Percentiles rank a stretch among this genome's conserved stretches.
phyloP scores from a whole-genome alignment of 2,113 vertebrate species.

The Oncorhynchus tshawytscha region DNA sequence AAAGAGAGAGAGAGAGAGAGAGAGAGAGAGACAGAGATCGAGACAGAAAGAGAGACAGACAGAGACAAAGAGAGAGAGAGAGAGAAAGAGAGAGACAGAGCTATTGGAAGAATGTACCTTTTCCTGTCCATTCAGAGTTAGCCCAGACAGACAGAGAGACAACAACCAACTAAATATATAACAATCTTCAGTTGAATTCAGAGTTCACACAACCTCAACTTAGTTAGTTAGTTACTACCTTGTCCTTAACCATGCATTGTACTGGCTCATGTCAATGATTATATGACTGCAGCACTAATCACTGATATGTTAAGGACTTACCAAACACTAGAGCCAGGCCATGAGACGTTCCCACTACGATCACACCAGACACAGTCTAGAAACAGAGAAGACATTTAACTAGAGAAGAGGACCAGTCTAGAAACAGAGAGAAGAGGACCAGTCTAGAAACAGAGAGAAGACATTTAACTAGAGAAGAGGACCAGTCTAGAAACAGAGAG shows the following conservation, averaged over 20 bases:
- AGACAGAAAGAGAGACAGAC: neutral
- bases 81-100: neutral
- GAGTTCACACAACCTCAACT: too few species aligned
- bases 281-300: neutral
- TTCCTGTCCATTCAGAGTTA: slow-evolving; percentile 81
- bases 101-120: slow-evolving; percentile 83
- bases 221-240: too few species aligned
- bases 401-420: too few species aligned
- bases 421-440: too few species aligned
- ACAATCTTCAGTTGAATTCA: too few species aligned
- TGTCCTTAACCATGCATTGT: neutral
- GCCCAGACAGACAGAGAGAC: slow-evolving; percentile 56
- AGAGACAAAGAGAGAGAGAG: neutral
- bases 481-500: too few species aligned
- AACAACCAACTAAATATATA: neutral
- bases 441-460: too few species aligned
- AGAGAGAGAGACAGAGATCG: neutral
- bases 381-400: slow-evolving; percentile 11
- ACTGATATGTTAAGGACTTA: slow-evolving; percentile 66
- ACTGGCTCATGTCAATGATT: neutral
- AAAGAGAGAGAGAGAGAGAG: neutral
- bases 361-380: slow-evolving; percentile 90
- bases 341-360: slow-evolving; percentile 97
- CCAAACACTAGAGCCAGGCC: slow-evolving; percentile 94
- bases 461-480: too few species aligned